These are phyloP conservation scores for Acanthis flammea DNA, from an alignment of 2,797 vertebrate species.

Conservation along the genomic window DNA sequence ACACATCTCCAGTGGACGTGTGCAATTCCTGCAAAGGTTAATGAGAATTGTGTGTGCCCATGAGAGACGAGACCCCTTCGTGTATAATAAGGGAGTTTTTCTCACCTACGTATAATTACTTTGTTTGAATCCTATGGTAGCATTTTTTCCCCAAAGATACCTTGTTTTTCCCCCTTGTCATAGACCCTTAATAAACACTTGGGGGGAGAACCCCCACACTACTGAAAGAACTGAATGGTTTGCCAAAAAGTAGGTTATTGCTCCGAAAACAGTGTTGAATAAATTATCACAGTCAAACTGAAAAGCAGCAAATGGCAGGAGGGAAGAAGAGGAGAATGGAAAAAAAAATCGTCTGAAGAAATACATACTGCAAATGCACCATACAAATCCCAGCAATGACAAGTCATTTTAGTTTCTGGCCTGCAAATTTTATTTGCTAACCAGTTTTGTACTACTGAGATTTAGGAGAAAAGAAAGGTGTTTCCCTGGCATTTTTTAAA, in stretches of 20 bases:
- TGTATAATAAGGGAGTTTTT: conserved; percentile 30
- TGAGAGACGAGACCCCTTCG: not conserved
- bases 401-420: conserved; percentile 1
- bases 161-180: conserved; percentile 59
- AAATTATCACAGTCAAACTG: conserved; percentile 51
- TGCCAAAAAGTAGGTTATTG: conserved; percentile 58
- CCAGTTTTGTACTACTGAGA: not conserved
- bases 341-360: not conserved
- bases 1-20: not conserved
- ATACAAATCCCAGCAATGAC: not conserved
- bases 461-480: not conserved
- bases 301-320: conserved; percentile 29
- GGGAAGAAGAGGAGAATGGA: not conserved
- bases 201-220: accelerated
- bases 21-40: conserved; percentile 22
- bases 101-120: conserved; percentile 52
- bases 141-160: conserved; percentile 68
- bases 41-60: not conserved
- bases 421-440: conserved; percentile 37
- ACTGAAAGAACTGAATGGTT: conserved; percentile 34
- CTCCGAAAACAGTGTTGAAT: conserved; percentile 47
- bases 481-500: conserved; percentile 18
- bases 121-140: conserved; percentile 34
- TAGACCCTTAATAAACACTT: conserved; percentile 58
- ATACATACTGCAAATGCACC: conserved; percentile 4